These are phyloP conservation scores for Drosophila azteca DNA, from an alignment of 1,140 invertebrate species.

Conservation along the genomic window DNA sequence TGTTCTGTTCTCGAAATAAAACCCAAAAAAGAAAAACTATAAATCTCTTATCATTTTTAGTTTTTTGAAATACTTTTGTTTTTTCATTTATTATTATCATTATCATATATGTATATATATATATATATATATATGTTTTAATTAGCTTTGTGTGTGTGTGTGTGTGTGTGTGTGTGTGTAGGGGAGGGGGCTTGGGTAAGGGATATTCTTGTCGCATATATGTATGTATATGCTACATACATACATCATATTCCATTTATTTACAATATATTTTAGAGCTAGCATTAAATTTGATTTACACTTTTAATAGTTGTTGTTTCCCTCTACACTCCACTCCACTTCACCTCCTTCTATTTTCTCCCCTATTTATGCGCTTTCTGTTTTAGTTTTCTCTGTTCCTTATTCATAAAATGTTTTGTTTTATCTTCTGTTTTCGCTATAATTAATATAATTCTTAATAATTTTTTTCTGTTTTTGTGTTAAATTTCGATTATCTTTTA, in stretches of 20 bases:
- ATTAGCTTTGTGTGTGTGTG: slow-evolving; percentile 60
- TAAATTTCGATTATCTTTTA: slow-evolving; percentile 54
- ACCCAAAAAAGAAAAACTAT: slow-evolving; percentile 22
- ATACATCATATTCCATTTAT: slow-evolving; percentile 71
- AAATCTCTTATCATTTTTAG: slow-evolving; percentile 36
- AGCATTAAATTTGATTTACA: slow-evolving; percentile 80
- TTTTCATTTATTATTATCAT: slow-evolving; percentile 59
- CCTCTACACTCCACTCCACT: slow-evolving; percentile 29
- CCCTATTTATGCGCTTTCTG: slow-evolving; percentile 52
- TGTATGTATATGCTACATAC: slow-evolving; percentile 30
- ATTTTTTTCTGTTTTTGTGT: slow-evolving; percentile 33
- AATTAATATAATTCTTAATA: slow-evolving; percentile 51
- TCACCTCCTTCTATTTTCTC: slow-evolving; percentile 28
- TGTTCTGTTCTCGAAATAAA: slow-evolving; percentile 8
- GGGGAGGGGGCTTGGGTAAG: slow-evolving; percentile 47
- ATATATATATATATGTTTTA: slow-evolving; percentile 72
- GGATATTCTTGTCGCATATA: slow-evolving; percentile 66
- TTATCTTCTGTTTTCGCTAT: slow-evolving; percentile 41
- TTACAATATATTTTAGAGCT: slow-evolving; percentile 74
- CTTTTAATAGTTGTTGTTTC: slow-evolving; percentile 77
- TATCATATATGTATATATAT: slow-evolving; percentile 12
- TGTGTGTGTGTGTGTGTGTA: slow-evolving; percentile 53
- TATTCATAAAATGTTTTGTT: slow-evolving; percentile 45
- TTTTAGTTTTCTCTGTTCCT: slow-evolving; percentile 17
- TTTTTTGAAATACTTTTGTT: slow-evolving; percentile 74